Evolutionary conservation across 2,888 invertebrate species (phyloP).

Genomic region (Acholoe squamosa): DNA sequence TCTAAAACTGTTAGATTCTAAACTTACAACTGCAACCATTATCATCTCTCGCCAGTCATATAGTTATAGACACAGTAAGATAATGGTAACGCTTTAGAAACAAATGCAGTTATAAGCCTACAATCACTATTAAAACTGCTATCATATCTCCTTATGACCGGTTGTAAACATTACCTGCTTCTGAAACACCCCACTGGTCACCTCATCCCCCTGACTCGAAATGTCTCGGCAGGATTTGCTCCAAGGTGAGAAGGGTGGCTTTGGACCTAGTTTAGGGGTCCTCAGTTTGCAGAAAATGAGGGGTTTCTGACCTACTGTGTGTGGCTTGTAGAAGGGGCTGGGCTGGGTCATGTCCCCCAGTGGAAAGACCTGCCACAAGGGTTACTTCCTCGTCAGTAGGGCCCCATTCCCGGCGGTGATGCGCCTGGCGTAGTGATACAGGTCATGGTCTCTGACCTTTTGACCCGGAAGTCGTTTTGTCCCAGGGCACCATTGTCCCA

Average conservation of each 20-base stretch:
- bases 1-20: too few relatives aligned
- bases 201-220: not conserved
- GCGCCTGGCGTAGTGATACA: not conserved
- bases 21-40: too few relatives aligned
- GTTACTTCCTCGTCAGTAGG: not conserved
- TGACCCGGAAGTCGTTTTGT: constrained; percentile 22
- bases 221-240: not conserved
- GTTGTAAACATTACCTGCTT: too few relatives aligned
- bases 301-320: not conserved
- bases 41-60: too few relatives aligned
- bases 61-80: too few relatives aligned
- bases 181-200: too few relatives aligned
- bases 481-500: constrained; percentile 24
- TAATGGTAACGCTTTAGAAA: too few relatives aligned
- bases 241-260: not conserved
- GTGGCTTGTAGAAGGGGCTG: not conserved
- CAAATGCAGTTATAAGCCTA: too few relatives aligned
- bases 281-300: not conserved
- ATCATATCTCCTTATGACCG: too few relatives aligned
- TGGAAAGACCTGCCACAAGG: not conserved
- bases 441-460: constrained; percentile 46
- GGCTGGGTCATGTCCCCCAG: not conserved
- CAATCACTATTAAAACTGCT: too few relatives aligned
- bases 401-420: not conserved
- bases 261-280: not conserved